Percentiles rank a stretch among this genome's conserved stretches.
These are phyloP conservation scores for Stomatorhinus ivindoensis DNA, from an alignment of 2,113 vertebrate genomes.

Conservation along the genomic window DNA sequence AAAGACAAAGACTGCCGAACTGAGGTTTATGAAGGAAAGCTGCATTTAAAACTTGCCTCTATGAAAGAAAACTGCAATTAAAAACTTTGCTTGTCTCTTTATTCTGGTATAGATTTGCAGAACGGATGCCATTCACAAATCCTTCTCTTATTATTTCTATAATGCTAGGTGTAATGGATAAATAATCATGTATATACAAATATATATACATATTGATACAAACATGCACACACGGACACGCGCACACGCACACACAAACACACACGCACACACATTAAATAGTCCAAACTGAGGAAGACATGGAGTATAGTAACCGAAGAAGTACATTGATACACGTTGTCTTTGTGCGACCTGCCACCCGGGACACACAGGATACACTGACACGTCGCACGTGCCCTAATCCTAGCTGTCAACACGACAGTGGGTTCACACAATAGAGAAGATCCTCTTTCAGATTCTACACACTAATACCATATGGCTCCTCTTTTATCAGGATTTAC, in stretches of 20 bases:
- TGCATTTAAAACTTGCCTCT: neutral
- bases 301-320: slow-evolving; percentile 40
- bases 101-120: neutral
- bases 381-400: slow-evolving; percentile 9
- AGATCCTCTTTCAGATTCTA: slow-evolving; percentile 5
- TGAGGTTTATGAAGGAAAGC: neutral
- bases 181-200: neutral
- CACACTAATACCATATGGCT: neutral
- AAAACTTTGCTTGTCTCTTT: neutral
- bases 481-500: neutral
- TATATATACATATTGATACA: neutral
- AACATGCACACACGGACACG: neutral
- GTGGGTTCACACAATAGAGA: slow-evolving; percentile 8
- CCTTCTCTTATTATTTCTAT: neutral
- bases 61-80: neutral
- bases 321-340: slow-evolving; percentile 48
- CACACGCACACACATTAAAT: neutral
- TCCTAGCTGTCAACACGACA: slow-evolving; percentile 26
- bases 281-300: neutral
- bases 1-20: neutral
- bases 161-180: neutral
- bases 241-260: neutral
- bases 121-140: neutral
- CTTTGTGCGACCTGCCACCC: slow-evolving; percentile 42
- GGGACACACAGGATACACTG: slow-evolving; percentile 42